Evolutionary conservation across 2,888 invertebrate species (phyloP).

Genomic region (Emmelina monodactyla): DNA sequence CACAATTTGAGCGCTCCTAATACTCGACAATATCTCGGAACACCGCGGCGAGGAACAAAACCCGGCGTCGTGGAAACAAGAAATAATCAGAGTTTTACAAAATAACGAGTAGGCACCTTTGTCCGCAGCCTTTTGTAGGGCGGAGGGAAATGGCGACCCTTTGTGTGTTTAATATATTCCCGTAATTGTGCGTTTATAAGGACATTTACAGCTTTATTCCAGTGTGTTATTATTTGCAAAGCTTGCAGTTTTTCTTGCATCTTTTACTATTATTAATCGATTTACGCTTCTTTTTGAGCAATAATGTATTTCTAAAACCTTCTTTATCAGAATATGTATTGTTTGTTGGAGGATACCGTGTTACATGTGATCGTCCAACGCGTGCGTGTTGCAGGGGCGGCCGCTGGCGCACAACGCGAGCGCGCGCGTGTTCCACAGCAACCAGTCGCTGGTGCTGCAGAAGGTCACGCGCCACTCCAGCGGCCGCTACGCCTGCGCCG

Average conservation of each 20-base stretch:
- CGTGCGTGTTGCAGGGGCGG: slow-evolving; percentile 71
- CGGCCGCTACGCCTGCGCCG: slow-evolving; percentile 88
- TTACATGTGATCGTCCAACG: slow-evolving; percentile 2
- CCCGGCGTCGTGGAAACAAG: slow-evolving; percentile 21
- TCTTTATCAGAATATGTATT: background rate
- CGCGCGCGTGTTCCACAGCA: slow-evolving; percentile 87
- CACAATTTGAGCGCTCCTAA: too few species aligned
- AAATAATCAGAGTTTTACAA: slow-evolving; percentile 34
- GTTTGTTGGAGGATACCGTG: too few species aligned
- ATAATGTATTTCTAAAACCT: background rate
- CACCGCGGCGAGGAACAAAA: background rate
- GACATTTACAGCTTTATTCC: background rate
- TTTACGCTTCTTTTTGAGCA: background rate
- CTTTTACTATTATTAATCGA: background rate
- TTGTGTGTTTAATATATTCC: slow-evolving; percentile 32
- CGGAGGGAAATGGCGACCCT: slow-evolving; percentile 26
- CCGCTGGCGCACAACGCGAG: slow-evolving; percentile 85
- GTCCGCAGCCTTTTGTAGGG: slow-evolving; percentile 28
- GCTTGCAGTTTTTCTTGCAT: background rate
- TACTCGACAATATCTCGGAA: too few species aligned
- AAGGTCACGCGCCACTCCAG: slow-evolving; percentile 86
- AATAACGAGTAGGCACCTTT: slow-evolving; percentile 32
- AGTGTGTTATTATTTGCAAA: background rate
- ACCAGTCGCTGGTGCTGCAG: slow-evolving; percentile 91
- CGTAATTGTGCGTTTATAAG: slow-evolving; percentile 23